Percentiles rank a stretch among this genome's conserved stretches.
Evolutionary conservation across 2,888 invertebrate genomes (phyloP).

Genomic region (Pycnomerus fuliginosus): DNA sequence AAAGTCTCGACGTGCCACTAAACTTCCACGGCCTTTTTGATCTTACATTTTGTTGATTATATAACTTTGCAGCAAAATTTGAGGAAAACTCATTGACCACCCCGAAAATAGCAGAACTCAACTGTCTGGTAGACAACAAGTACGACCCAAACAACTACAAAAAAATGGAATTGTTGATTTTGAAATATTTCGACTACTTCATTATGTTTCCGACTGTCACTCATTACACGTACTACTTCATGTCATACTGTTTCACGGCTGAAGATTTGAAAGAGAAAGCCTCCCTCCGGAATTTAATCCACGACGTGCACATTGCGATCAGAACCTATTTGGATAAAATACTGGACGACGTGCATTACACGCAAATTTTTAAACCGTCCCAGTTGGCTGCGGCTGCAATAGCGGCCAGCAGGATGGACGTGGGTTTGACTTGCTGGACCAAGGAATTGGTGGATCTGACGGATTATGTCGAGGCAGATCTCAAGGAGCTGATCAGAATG

Average conservation of each 20-base stretch:
- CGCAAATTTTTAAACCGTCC: constrained; percentile 55
- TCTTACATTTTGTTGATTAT: too few species aligned
- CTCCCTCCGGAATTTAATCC: too few species aligned
- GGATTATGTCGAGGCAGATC: constrained; percentile 40
- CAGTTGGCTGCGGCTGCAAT: constrained; percentile 56
- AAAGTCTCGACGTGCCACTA: too few species aligned
- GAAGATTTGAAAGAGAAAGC: constrained; percentile 49
- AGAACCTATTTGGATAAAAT: constrained; percentile 52
- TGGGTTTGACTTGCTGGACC: constrained; percentile 54
- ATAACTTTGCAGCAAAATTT: constrained; percentile 54
- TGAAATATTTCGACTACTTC: constrained; percentile 59
- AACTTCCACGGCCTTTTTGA: too few species aligned
- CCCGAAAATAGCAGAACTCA: constrained; percentile 56
- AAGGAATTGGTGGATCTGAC: constrained; percentile 52
- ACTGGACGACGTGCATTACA: constrained; percentile 53
- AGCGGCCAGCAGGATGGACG: constrained; percentile 51
- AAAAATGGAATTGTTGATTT: constrained; percentile 57
- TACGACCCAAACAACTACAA: constrained; percentile 53
- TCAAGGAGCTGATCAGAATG: constrained; percentile 41
- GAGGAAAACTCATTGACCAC: constrained; percentile 55
- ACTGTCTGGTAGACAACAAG: constrained; percentile 42
- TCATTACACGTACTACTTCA: constrained; percentile 61
- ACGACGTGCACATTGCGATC: constrained; percentile 41
- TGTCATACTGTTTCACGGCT: constrained; percentile 45
- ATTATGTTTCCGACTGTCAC: constrained; percentile 61